Conservation (phyloP, 2,888 invertebrate genomes). For the Oasisia sp. region DNA sequence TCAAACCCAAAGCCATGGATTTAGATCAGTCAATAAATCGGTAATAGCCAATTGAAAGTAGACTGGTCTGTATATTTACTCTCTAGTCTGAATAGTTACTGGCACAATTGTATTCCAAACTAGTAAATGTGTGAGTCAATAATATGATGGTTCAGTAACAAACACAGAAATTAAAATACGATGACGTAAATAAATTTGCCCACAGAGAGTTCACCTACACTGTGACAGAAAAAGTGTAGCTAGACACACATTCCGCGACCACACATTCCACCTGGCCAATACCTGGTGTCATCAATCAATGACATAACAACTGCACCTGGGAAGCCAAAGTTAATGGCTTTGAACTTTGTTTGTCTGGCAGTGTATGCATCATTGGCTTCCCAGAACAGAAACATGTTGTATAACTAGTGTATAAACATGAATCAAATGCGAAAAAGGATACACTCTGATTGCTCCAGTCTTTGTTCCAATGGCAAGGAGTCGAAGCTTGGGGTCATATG, state of each 20-base stretch:
- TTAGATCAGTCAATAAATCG: too few species aligned
- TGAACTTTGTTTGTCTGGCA: neutral
- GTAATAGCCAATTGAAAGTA: too few species aligned
- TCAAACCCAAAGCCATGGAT: too few species aligned
- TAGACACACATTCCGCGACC: neutral
- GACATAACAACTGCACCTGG: neutral
- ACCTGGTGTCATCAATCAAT: neutral
- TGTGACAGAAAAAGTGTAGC: too few species aligned
- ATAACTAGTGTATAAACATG: neutral
- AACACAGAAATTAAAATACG: too few species aligned
- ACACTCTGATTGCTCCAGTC: slow-evolving; percentile 71
- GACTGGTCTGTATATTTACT: too few species aligned
- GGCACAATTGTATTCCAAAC: too few species aligned
- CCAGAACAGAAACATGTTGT: neutral
- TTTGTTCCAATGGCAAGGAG: slow-evolving; percentile 94
- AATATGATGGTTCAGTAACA: too few species aligned
- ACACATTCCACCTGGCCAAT: neutral
- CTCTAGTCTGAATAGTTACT: too few species aligned
- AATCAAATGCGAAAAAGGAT: slow-evolving; percentile 33
- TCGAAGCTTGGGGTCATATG: slow-evolving; percentile 89
- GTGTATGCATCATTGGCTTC: neutral
- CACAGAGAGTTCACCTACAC: too few species aligned
- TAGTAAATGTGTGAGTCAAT: too few species aligned
- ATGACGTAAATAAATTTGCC: too few species aligned
- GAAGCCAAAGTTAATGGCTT: neutral